A percentile compares a stretch with the other conserved stretches of the same genome.
Conservation (phyloP, 2,113 vertebrate species). For the Mormoops blainvillei region DNA sequence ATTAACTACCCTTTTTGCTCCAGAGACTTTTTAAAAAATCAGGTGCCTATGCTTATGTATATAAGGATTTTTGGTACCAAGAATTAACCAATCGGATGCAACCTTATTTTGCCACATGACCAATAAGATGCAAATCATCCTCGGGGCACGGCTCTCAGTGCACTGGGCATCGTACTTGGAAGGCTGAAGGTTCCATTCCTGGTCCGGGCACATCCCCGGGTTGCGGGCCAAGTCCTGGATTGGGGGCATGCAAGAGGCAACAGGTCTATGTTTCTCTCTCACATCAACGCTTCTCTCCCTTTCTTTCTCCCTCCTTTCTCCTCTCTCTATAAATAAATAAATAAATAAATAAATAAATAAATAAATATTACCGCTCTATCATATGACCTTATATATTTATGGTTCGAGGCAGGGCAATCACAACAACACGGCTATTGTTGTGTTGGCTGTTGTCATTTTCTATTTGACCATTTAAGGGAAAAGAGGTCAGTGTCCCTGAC, state of each 20-base stretch:
- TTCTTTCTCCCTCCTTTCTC: too few species aligned
- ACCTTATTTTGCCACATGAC: not conserved
- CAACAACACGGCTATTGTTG: not conserved
- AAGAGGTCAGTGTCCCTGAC: not conserved
- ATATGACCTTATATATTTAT: not conserved
- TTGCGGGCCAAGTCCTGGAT: too few species aligned
- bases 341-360: too few species aligned
- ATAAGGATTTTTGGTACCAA: not conserved
- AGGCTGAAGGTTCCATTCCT: too few species aligned
- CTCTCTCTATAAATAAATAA: too few species aligned
- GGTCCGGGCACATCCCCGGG: too few species aligned
- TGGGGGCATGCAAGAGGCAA: too few species aligned
- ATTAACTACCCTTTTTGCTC: not conserved
- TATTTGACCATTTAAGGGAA: not conserved
- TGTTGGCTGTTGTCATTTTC: not conserved
- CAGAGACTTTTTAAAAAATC: not conserved
- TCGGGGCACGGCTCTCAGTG: too few species aligned
- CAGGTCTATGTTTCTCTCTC: too few species aligned
- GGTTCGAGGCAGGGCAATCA: not conserved
- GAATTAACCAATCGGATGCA: not conserved
- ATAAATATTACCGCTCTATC: not conserved
- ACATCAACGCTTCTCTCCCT: too few species aligned
- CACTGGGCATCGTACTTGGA: too few species aligned
- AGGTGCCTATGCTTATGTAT: not conserved
- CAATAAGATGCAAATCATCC: not conserved